Percentiles rank a stretch among this genome's conserved stretches.
phyloP scores from a whole-genome alignment of 2,888 invertebrate species.

The Luperina testacea region DNA sequence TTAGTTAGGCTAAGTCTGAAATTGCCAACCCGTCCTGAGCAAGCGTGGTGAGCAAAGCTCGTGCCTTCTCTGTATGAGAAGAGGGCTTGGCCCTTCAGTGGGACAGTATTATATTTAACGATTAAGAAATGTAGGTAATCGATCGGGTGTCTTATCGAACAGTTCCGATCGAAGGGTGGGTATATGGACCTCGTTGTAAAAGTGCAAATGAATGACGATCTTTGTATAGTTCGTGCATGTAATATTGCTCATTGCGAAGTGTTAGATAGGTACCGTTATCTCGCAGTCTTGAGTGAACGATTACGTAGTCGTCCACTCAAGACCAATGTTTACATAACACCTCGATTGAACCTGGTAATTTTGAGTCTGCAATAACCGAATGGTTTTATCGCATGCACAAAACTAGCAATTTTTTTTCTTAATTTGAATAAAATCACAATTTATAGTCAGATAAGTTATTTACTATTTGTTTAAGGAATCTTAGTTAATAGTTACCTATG shows the following conservation, averaged over 20 bases:
- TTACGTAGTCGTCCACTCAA: not conserved
- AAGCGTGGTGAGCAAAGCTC: no score
- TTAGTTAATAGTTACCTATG: no score
- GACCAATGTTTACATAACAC: not conserved
- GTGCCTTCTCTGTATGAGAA: no score
- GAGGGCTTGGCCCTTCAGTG: no score
- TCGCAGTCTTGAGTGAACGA: not conserved
- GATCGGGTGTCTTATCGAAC: not conserved
- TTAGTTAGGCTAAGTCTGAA: no score
- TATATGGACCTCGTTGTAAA: not conserved
- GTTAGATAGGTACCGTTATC: not conserved
- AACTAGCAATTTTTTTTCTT: not conserved
- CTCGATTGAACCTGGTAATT: slow-evolving; percentile 1
- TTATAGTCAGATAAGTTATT: not conserved
- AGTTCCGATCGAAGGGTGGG: not conserved
- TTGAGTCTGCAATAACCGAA: not conserved
- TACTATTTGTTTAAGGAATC: no score
- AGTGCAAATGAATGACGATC: not conserved
- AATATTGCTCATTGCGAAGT: not conserved
- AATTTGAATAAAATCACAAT: not conserved
- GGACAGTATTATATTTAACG: no score
- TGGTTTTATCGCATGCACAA: not conserved
- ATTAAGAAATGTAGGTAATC: not conserved
- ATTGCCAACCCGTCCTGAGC: no score
- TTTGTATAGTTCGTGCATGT: not conserved